Conservation (phyloP, 2,113 vertebrate species). For the Athene noctua region DNA sequence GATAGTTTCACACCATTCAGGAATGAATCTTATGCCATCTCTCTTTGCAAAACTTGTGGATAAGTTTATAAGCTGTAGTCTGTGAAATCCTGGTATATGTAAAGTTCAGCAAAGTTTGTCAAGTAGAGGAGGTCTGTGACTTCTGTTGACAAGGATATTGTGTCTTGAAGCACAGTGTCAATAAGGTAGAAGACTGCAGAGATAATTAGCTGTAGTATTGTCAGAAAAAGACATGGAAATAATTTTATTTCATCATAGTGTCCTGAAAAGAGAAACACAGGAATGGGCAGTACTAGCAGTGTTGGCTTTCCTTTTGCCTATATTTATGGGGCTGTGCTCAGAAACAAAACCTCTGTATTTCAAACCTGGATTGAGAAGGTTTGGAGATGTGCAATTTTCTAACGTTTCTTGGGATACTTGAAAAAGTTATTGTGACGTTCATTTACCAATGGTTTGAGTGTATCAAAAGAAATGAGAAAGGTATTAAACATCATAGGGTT, state of each 20-base stretch:
- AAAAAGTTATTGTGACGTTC: background rate
- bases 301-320: background rate
- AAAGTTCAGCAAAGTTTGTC: background rate
- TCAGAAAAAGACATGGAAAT: background rate
- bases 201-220: background rate
- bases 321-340: background rate
- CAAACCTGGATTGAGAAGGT: background rate
- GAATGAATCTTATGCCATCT: background rate
- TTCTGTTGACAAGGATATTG: rapidly evolving
- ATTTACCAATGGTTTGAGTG: background rate
- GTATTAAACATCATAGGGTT: background rate
- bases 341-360: background rate
- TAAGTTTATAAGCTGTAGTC: background rate
- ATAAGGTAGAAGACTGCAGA: background rate
- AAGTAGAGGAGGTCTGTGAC: background rate
- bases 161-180: background rate
- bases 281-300: background rate
- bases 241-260: background rate
- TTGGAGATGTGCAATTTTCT: background rate
- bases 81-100: background rate
- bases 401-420: background rate
- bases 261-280: background rate
- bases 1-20: background rate
- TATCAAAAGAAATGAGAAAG: background rate
- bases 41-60: background rate